A percentile compares a stretch with the other conserved stretches of the same genome.
Evolutionary conservation across 1,140 invertebrate genomes (phyloP).

Genomic region (Cydia amplana): DNA sequence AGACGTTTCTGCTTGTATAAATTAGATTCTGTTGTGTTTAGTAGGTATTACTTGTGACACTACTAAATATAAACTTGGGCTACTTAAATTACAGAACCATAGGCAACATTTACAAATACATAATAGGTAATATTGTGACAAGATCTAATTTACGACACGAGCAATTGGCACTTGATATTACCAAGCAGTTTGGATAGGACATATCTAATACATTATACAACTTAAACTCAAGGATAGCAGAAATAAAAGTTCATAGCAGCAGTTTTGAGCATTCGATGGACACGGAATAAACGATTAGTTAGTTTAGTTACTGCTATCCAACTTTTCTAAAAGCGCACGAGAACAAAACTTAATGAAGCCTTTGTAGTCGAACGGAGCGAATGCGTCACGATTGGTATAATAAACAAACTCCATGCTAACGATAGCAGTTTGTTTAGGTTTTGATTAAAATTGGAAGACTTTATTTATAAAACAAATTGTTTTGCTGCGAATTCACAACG

Average conservation of each 20-base stretch:
- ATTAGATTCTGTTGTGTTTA: background rate
- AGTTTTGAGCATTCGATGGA: background rate
- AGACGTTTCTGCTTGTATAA: no score
- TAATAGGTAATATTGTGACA: no score
- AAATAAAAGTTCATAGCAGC: background rate
- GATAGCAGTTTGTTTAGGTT: conserved; percentile 8
- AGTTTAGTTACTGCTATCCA: background rate
- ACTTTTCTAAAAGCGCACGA: background rate
- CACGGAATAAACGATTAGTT: background rate
- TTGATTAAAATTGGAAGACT: conserved; percentile 7
- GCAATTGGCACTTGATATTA: no score
- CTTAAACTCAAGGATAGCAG: background rate
- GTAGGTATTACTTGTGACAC: background rate
- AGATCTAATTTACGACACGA: no score
- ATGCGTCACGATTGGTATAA: conserved; percentile 11
- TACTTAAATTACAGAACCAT: no score
- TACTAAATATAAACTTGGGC: background rate
- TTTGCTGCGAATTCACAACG: conserved; percentile 1
- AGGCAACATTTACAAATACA: no score
- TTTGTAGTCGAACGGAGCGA: background rate
- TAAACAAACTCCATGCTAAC: conserved; percentile 8
- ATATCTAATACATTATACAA: background rate
- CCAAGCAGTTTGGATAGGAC: no score
- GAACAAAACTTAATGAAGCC: conserved; percentile 11
- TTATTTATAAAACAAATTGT: conserved; percentile 6